Evolutionary conservation across 2,113 vertebrate genomes (phyloP), one percentile per base, ranked within the genome.

Genomic region (Xiphorhynchus elegans): DNA sequence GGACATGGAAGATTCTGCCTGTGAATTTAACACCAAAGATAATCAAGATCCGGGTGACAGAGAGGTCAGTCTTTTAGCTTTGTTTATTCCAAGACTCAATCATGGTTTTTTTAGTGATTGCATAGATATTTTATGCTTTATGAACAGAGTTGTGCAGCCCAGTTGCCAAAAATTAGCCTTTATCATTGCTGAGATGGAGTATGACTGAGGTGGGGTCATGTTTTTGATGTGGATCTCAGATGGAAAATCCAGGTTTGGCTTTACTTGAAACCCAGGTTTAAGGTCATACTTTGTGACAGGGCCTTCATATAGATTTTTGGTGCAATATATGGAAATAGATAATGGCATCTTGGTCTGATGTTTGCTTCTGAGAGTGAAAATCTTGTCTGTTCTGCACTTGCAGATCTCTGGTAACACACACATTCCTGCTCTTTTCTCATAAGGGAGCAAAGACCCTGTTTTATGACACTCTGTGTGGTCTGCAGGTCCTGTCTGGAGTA

Each of bases 1-100:
- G 90, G 78, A 76, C 8, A 72, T 66, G 94, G 80, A 93, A 74
- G 69, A 72, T 79, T 89, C 87, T 86, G 72, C 84, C 62, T 86
- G 72, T 87, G 93, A 95, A 90, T 94, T 95, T 72, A 82, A 94
- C 78, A 79, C 81, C 58, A 94, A 94, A 97, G 95, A 28, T 28
- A 86, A 26, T 24, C 56, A 78, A 63, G 79, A 49, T 60, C 75
- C 64, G 25, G 33, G 58, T 84, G 93, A 60, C 25, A 68, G 50
- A 85, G 84, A 68, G 93, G 73, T 94, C 67, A 72, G 63, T 39
- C 20, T 82, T 88, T 70, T 10, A 37, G 55, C 35, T 94, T 62
- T 85, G 10, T 55, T 93, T 72, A 46, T 63, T 55, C 19, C 42
- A 21, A 79, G 75, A 42, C 5, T 70, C 56, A 56, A 69, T 55